Conservation (phyloP, 2,888 invertebrate genomes). For the Drosophila tanythrix region DNA sequence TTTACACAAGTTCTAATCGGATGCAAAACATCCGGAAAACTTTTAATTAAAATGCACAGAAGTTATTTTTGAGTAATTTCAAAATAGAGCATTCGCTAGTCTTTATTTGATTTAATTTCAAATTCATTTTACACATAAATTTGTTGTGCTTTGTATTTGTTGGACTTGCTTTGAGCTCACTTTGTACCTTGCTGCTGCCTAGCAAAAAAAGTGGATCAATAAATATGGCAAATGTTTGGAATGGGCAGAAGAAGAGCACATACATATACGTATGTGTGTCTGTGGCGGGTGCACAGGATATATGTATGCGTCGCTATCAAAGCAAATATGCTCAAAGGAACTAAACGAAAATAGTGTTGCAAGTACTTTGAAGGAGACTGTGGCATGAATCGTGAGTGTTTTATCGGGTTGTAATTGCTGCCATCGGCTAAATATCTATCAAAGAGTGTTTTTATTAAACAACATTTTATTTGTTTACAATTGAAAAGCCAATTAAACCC, state of each 20-base stretch:
- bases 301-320: background rate
- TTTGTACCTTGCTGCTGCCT: background rate
- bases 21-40: background rate
- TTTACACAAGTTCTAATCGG: background rate
- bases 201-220: background rate
- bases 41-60: background rate
- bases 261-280: background rate
- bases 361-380: background rate
- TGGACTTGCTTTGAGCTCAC: background rate
- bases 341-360: background rate
- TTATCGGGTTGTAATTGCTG: background rate
- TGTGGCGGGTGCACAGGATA: background rate
- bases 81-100: conserved; percentile 6
- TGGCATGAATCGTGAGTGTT: background rate
- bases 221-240: background rate
- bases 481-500: background rate
- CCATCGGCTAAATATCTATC: background rate
- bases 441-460: background rate
- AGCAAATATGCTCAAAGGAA: background rate
- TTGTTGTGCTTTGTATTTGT: background rate
- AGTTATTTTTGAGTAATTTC: background rate
- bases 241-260: background rate
- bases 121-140: background rate
- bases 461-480: background rate
- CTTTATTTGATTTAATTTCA: background rate